Percentiles rank a stretch among this genome's conserved stretches.
Evolutionary conservation across 2,888 invertebrate genomes (phyloP).

Genomic region (Encarsia formosa): DNA sequence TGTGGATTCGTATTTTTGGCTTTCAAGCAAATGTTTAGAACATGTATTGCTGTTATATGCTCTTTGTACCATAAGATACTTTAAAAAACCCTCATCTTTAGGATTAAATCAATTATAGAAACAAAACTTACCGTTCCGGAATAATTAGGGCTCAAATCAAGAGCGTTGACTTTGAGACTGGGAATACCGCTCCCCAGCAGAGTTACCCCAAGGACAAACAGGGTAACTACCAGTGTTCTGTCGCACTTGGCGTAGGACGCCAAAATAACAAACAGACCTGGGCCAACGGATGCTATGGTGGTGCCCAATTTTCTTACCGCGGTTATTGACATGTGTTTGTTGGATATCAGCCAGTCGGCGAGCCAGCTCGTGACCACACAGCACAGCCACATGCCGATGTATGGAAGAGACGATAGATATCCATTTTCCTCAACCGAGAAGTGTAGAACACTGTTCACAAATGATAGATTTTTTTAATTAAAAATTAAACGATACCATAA

Average conservation of each 20-base stretch:
- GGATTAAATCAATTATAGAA: too few relatives aligned
- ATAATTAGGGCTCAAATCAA: slow-evolving; percentile 54
- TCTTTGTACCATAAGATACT: too few relatives aligned
- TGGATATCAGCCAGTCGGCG: slow-evolving; percentile 50
- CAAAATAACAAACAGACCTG: slow-evolving; percentile 52
- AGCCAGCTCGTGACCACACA: slow-evolving; percentile 47
- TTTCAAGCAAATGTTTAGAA: too few relatives aligned
- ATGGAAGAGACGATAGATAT: slow-evolving; percentile 51
- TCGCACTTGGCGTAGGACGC: slow-evolving; percentile 54
- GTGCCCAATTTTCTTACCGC: slow-evolving; percentile 53
- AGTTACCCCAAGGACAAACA: slow-evolving; percentile 53
- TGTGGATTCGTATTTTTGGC: too few relatives aligned
- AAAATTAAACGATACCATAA: too few relatives aligned
- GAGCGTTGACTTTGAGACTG: slow-evolving; percentile 52
- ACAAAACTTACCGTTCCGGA: slow-evolving; percentile 52
- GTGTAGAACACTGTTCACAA: slow-evolving; percentile 48
- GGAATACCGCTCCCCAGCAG: slow-evolving; percentile 54
- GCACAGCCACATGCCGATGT: slow-evolving; percentile 51
- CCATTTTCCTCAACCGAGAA: slow-evolving; percentile 51
- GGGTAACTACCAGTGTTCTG: slow-evolving; percentile 43
- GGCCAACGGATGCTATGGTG: slow-evolving; percentile 52
- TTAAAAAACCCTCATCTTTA: too few relatives aligned
- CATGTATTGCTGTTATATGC: too few relatives aligned
- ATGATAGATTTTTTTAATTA: too few relatives aligned
- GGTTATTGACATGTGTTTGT: slow-evolving; percentile 45